Evolutionary conservation across 2,113 vertebrate genomes (phyloP).

Genomic region (Daboia siamensis): DNA sequence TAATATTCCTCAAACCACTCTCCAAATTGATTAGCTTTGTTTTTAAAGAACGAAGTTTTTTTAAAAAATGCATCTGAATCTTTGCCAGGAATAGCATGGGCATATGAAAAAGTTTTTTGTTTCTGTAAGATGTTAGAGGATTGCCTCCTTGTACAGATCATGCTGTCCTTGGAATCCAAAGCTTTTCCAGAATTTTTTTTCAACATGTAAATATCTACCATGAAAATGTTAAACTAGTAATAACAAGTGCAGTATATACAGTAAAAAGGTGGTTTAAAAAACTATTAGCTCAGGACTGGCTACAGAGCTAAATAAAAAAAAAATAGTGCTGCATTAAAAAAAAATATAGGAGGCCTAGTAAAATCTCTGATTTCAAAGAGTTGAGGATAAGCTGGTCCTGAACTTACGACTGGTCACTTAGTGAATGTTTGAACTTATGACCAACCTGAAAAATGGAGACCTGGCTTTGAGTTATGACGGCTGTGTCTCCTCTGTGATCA

Average conservation of each 20-base stretch:
- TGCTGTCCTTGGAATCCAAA: neutral
- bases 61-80: neutral
- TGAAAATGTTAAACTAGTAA: neutral
- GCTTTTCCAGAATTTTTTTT: neutral
- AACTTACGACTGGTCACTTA: no score
- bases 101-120: neutral
- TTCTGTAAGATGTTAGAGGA: neutral
- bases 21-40: neutral
- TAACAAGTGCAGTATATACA: neutral
- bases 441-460: neutral
- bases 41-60: neutral
- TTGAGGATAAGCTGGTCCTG: neutral
- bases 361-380: neutral
- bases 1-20: neutral
- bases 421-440: no score
- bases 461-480: no score
- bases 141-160: neutral
- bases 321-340: neutral
- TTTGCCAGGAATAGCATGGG: neutral
- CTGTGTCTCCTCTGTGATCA: no score
- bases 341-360: neutral
- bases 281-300: neutral
- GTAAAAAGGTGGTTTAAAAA: neutral
- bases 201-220: neutral
- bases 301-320: neutral